Conservation (phyloP, 2,888 invertebrate species). For the Hemicrepidius hirtus region DNA sequence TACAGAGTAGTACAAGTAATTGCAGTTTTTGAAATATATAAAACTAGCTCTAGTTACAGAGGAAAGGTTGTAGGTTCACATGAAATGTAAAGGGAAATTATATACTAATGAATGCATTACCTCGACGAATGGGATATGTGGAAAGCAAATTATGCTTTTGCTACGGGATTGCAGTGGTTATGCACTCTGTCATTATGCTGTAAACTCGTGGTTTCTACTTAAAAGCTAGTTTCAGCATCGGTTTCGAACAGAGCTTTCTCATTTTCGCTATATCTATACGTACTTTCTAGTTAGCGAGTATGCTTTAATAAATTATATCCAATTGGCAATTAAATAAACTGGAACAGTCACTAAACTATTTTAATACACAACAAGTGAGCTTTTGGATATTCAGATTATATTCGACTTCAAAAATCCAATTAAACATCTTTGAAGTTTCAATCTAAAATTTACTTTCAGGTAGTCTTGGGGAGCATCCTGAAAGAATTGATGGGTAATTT, state of each 20-base stretch:
- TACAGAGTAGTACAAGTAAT: neutral
- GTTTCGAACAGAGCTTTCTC: neutral
- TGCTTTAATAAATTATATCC: too few relatives aligned
- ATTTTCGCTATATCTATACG: neutral
- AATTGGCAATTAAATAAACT: too few relatives aligned
- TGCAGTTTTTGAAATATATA: neutral
- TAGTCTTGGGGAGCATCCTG: neutral
- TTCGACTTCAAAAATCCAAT: too few relatives aligned
- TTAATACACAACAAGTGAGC: too few relatives aligned
- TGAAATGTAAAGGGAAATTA: slow-evolving; percentile 26
- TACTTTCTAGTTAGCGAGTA: too few relatives aligned
- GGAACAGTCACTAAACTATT: too few relatives aligned
- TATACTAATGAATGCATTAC: slow-evolving; percentile 35
- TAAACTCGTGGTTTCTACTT: slow-evolving; percentile 22
- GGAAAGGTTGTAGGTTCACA: neutral
- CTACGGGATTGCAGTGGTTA: slow-evolving; percentile 31
- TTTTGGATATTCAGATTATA: too few relatives aligned
- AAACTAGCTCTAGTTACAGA: neutral
- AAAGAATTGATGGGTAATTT: too few relatives aligned
- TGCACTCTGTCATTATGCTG: slow-evolving; percentile 29
- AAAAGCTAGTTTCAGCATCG: slow-evolving; percentile 14
- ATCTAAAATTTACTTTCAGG: too few relatives aligned
- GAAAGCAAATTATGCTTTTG: slow-evolving; percentile 28
- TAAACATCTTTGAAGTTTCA: too few relatives aligned
- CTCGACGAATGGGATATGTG: slow-evolving; percentile 27